Percentiles rank a stretch among this genome's conserved stretches.
These are phyloP conservation scores for Mesocricetus auratus DNA, from an alignment of 2,113 vertebrate genomes.

Conservation along the genomic window DNA sequence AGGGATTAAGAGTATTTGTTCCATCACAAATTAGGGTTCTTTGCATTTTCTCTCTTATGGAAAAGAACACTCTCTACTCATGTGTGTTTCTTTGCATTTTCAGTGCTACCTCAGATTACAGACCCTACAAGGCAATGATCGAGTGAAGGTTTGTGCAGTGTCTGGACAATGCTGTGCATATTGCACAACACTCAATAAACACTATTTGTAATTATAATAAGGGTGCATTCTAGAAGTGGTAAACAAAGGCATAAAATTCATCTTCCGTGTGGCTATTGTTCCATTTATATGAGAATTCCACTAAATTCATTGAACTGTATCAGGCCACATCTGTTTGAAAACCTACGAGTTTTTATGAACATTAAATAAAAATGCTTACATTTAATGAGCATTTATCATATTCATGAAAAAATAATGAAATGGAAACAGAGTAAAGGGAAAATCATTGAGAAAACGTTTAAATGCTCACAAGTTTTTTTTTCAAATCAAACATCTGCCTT, in stretches of 20 bases:
- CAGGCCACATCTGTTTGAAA: conserved; percentile 80
- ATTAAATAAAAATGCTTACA: conserved; percentile 77
- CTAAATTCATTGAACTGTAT: conserved; percentile 78
- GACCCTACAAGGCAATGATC: conserved; percentile 52
- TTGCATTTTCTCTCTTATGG: background rate
- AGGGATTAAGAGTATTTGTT: background rate
- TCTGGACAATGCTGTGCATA: conserved; percentile 22
- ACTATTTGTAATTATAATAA: conserved; percentile 80
- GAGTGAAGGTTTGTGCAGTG: background rate
- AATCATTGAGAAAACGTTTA: conserved; percentile 6
- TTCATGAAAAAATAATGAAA: conserved; percentile 76
- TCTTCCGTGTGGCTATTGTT: conserved; percentile 77
- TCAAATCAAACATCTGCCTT: no score
- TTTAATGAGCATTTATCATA: conserved; percentile 77
- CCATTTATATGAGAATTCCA: conserved; percentile 75
- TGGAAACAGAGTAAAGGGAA: conserved; percentile 8
- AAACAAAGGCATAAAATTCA: conserved; percentile 75
- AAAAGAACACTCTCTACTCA: background rate
- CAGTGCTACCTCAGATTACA: background rate
- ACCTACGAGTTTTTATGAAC: conserved; percentile 76
- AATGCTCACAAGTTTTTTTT: background rate
- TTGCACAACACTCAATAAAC: conserved; percentile 65
- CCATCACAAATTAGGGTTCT: background rate
- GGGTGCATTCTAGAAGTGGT: conserved; percentile 66
- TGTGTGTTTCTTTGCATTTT: background rate